Percentiles rank a stretch among this genome's conserved stretches.
Evolutionary conservation across 2,113 vertebrate species (phyloP).

Genomic region (Dromiciops gliroides): DNA sequence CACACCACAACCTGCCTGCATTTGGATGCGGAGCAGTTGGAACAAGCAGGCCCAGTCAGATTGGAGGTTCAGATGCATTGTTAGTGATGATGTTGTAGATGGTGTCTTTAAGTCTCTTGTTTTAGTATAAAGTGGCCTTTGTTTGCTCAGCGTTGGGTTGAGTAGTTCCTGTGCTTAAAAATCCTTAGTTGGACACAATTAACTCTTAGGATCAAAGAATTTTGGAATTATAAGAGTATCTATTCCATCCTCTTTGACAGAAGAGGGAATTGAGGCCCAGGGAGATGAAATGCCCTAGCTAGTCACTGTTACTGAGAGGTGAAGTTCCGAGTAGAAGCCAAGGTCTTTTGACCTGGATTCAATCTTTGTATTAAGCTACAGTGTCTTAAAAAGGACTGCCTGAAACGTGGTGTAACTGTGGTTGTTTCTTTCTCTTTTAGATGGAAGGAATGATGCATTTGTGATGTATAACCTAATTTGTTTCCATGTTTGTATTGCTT

Average conservation of each 20-base stretch:
- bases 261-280: not conserved
- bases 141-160: not conserved
- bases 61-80: not conserved
- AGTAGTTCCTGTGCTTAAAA: not conserved
- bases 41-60: accelerated
- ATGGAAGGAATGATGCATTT: not conserved
- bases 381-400: not conserved
- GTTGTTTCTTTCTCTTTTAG: not conserved
- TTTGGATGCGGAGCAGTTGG: not conserved
- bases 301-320: not conserved
- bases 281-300: not conserved
- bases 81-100: not conserved
- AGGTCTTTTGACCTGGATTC: not conserved
- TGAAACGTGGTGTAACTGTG: not conserved
- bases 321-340: not conserved
- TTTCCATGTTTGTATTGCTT: not conserved
- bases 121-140: not conserved
- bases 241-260: not conserved
- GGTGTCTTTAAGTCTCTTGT: not conserved
- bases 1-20: not conserved
- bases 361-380: not conserved
- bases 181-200: not conserved
- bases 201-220: not conserved
- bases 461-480: not conserved
- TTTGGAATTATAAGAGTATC: not conserved